Percentiles rank a stretch among this genome's conserved stretches.
Evolutionary conservation across 2,888 invertebrate species (phyloP).

Genomic region (Drosophila mimica): DNA sequence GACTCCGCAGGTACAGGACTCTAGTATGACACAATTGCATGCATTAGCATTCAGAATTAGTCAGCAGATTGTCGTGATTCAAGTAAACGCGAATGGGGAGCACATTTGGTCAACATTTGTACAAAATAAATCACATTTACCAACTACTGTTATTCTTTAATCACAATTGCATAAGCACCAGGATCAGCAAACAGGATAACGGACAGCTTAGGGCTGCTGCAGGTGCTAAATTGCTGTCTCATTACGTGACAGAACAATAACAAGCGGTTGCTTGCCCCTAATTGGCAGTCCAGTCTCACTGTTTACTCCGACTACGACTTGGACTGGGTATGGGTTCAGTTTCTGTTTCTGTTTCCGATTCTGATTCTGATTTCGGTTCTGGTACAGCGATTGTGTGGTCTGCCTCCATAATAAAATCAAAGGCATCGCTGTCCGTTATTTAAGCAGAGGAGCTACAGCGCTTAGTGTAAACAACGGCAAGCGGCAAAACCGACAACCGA

Average conservation of each 20-base stretch:
- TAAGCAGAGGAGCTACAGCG: conserved; percentile 31
- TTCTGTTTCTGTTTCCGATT: not conserved
- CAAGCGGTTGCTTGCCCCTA: conserved; percentile 39
- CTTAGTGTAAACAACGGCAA: conserved; percentile 53
- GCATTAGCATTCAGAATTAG: conserved; percentile 80
- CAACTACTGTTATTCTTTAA: conserved; percentile 70
- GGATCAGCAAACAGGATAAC: conserved; percentile 19
- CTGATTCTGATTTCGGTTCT: conserved; percentile 12
- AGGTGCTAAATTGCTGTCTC: conserved; percentile 75
- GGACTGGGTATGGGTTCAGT: conserved; percentile 14
- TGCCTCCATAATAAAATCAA: conserved; percentile 46
- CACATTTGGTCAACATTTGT: conserved; percentile 54
- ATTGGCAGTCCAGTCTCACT: conserved; percentile 40
- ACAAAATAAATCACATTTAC: conserved; percentile 62
- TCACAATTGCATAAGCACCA: conserved; percentile 63
- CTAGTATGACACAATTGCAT: conserved; percentile 73
- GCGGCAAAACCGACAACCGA: conserved; percentile 47
- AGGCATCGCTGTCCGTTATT: conserved; percentile 46
- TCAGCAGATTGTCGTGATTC: conserved; percentile 61
- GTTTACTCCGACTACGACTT: conserved; percentile 10
- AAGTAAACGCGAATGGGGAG: conserved; percentile 37
- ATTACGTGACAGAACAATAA: conserved; percentile 72
- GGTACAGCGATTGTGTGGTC: conserved; percentile 52
- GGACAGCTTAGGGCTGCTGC: conserved; percentile 29
- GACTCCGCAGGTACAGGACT: conserved; percentile 72